Evolutionary conservation across 2,113 vertebrate species (phyloP), one percentile per base, ranked within the genome.

Genomic region (Myodes glareolus): DNA sequence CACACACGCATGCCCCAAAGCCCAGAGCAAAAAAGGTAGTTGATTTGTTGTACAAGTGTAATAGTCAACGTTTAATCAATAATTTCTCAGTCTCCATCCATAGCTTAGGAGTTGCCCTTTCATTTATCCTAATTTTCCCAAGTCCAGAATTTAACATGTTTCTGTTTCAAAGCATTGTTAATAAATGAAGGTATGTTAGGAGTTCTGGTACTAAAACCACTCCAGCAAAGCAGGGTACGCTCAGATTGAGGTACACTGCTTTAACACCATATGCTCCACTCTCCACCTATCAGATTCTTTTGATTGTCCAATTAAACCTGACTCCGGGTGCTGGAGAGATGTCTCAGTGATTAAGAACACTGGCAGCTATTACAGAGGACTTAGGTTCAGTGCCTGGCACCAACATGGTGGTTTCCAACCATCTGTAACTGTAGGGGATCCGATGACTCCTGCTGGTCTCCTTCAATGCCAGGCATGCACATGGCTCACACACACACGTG

Each of bases 271-370:
- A 68, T 14, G 47, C 19, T 58, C 80, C 27, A 42, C 58, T 80
- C 58, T 31, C 27, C 39, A 33, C 39, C 17, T 29, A 33, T 68
- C 9, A 67, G 27, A 67, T 45, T 58, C 27, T 67, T 1, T 2
- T 21, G 67, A 68, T 8, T 45, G 7, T 87, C 88, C 90, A 52
- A 81, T 96, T 86, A 90, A 85, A 88, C 42, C 55, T 63, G 92
- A 82, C 61, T n/a, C 4, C n/a, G 3, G 58, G 13, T 23, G n/a
- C 58, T 84, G n/a, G 33, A 27, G 36, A 39, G 36, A 52, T 25
- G 68, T 10, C 77, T 50, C 31, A n/a, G 17, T n/a, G 52, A 5
- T 13, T 55, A 27, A 81, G 77, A 29, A 33, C 52, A 13, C 52
- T 39, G 80, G 52, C 36, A 61, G 21, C 80, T 61, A 23, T 58